These are phyloP conservation scores for Laterallus jamaicensis DNA, from an alignment of 2,113 vertebrate genomes.

Conservation along the genomic window DNA sequence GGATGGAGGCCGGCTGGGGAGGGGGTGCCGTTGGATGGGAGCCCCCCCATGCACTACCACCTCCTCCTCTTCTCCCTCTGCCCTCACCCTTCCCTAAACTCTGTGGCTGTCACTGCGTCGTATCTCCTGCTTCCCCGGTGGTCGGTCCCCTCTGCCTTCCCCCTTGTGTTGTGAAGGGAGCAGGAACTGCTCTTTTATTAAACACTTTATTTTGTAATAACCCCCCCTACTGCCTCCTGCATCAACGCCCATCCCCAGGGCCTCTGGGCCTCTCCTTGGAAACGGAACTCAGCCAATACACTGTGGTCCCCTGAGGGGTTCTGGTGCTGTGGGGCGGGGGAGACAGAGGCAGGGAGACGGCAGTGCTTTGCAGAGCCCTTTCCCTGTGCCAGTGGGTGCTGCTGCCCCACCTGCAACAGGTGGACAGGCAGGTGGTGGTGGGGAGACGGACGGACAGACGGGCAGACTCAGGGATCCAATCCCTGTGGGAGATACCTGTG, in stretches of 20 bases:
- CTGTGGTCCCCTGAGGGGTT: rapidly evolving
- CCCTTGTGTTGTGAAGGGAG: background rate
- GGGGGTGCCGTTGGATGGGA: background rate
- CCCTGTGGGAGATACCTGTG: background rate
- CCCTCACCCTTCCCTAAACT: too few species aligned
- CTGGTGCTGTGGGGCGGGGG: rapidly evolving
- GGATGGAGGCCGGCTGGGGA: background rate
- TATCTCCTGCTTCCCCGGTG: background rate
- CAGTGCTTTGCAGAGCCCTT: too few species aligned
- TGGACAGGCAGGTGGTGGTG: background rate
- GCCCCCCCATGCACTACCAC: background rate
- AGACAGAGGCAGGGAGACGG: background rate
- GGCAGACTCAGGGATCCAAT: background rate
- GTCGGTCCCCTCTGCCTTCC: background rate
- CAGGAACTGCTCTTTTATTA: slow-evolving; percentile 69
- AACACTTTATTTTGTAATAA: slow-evolving; percentile 77
- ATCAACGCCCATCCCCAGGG: rapidly evolving
- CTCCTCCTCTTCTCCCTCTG: background rate
- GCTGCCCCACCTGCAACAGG: background rate
- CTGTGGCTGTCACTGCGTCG: background rate
- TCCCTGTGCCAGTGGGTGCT: background rate
- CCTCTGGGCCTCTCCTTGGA: background rate
- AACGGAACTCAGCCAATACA: background rate
- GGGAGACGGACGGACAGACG: background rate
- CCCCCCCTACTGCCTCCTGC: background rate